Conservation (phyloP, 1,140 invertebrate genomes). For the Platyura marginata region DNA sequence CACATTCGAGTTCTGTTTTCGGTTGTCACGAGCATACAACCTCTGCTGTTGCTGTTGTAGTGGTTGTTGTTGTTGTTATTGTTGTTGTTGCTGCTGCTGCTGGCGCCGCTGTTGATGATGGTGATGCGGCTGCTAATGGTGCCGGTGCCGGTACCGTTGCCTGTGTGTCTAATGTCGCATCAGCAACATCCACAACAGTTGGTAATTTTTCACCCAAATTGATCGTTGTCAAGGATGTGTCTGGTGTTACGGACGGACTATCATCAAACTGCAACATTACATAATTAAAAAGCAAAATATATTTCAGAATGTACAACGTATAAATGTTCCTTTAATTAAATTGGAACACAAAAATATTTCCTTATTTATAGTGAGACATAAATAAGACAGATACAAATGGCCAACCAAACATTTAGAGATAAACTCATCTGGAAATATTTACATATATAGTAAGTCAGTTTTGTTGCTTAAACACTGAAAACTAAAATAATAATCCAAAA, state of each 20-base stretch:
- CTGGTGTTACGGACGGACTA: neutral
- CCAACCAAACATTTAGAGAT: no score
- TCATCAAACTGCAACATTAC: neutral
- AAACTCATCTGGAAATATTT: no score
- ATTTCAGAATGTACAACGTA: no score
- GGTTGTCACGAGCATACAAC: constrained; percentile 23
- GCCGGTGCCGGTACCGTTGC: neutral
- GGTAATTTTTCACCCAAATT: neutral
- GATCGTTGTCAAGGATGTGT: neutral
- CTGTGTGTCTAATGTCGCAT: neutral
- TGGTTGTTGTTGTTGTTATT: neutral
- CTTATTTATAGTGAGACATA: no score
- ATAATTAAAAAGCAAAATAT: no score
- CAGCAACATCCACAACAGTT: neutral
- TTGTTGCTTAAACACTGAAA: no score
- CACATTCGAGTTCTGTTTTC: no score
- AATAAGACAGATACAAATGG: no score
- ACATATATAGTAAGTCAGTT: no score
- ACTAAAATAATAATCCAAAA: no score
- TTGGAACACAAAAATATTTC: no score
- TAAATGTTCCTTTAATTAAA: no score
- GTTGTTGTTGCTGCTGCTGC: constrained; percentile 9
- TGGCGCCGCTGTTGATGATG: constrained; percentile 8
- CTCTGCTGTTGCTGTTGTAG: constrained; percentile 12
- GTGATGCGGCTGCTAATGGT: constrained; percentile 7